Evolutionary conservation across 2,797 vertebrate genomes (phyloP), one percentile per base, ranked within the genome.

Genomic region (Otolemur crassicaudatus): DNA sequence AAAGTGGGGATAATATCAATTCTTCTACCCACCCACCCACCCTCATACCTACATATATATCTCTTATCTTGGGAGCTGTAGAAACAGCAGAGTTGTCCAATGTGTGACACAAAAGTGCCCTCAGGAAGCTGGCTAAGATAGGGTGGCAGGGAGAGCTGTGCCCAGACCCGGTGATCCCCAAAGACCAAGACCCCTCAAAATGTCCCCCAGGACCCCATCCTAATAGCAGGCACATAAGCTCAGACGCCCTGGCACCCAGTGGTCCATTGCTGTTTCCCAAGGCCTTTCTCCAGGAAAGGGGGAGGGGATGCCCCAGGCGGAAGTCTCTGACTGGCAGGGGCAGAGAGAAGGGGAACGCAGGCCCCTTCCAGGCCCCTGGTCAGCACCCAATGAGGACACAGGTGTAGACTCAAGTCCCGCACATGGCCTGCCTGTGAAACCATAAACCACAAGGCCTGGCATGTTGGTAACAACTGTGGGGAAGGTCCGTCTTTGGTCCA

Each of bases 381-480:
- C 60, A 29, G 61, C n/a, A 9, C 27, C 70, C 13, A 53, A 63
- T 1, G 75, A 43, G 0, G 1, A 34, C 27, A 3, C 2, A 10
- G 2, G 34, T 31, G 34, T n/a, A 22, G 65, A 19, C 76, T 63
- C 29, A 3, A 80, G 40, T 23, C 10, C 46, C 31, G 11, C 1
- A 63, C 22, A 11, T 10, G 3, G 9, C 5, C 63, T 7, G 10
- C 17, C 56, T 14, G 19, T 34, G 23, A 73, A 9, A 46, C 29
- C 17, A 2, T 7, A 5, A 31, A 5, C 1, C 2, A 6, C 20
- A 14, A 17, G 81, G 13, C n/a, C 70, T 27, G 31, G 56, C 16
- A 7, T 0, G 0, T 12, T 10, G 7, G 25, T 31, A 46, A 46
- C 82, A 60, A 0, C 25, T 22, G 0, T 0, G 3, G 17, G 0